phyloP scores from a whole-genome alignment of 2,113 vertebrate genomes.

The Ptychochromis oligacanthus region DNA sequence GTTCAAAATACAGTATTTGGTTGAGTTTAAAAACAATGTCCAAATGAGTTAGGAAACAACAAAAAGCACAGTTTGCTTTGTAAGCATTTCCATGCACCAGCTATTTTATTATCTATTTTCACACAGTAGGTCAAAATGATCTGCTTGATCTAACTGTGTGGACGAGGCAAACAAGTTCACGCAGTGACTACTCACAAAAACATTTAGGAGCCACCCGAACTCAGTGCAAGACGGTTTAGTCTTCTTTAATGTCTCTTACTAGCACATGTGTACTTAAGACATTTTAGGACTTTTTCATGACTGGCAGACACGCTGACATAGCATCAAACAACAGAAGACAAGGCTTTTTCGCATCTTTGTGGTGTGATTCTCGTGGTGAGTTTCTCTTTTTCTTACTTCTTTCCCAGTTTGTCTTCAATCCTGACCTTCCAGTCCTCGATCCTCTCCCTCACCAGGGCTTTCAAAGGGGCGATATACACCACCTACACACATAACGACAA shows the following conservation, averaged over 20 bases:
- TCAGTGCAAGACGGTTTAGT: neutral
- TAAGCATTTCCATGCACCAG: neutral
- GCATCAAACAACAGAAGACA: no score
- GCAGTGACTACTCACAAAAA: neutral
- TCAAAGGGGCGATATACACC: constrained; percentile 96
- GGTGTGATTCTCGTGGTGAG: neutral
- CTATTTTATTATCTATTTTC: neutral
- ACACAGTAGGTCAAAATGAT: neutral
- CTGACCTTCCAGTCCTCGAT: constrained; percentile 98
- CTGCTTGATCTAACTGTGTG: neutral
- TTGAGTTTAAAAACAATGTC: neutral
- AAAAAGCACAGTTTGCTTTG: neutral
- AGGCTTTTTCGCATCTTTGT: no score
- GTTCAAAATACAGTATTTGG: no score
- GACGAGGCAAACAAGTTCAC: no score
- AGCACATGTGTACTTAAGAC: no score
- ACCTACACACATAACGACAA: constrained; percentile 78
- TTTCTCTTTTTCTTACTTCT: constrained; percentile 84
- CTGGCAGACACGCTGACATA: no score
- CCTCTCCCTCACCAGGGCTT: constrained; percentile 95
- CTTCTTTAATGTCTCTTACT: neutral
- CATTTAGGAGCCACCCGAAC: neutral
- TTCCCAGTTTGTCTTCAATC: constrained; percentile 95
- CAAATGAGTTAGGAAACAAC: neutral
- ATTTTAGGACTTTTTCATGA: no score